Conservation (phyloP, 2,797 vertebrate species). For the Glyptemys insculpta region DNA sequence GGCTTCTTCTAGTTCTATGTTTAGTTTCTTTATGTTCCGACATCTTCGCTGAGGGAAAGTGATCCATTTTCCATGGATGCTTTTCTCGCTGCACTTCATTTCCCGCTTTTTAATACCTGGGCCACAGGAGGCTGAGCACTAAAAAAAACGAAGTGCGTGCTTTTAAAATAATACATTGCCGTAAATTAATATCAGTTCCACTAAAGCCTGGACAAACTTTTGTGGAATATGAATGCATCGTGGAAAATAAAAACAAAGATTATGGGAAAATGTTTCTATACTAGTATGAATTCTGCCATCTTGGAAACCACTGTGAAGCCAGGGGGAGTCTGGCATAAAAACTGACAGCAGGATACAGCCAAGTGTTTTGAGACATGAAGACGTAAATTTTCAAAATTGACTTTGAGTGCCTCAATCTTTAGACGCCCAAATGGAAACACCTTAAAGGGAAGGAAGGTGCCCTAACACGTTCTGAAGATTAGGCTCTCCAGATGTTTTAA, state of each 20-base stretch:
- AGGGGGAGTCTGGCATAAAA: not conserved
- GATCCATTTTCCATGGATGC: slow-evolving; percentile 84
- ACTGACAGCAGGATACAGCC: not conserved
- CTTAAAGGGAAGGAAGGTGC: not conserved
- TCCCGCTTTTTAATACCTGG: slow-evolving; percentile 88
- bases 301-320: not conserved
- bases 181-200: not conserved
- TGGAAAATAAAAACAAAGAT: not conserved
- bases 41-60: slow-evolving; percentile 91
- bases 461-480: not conserved
- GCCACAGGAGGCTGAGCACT: slow-evolving; percentile 93
- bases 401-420: not conserved
- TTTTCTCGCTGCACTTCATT: slow-evolving; percentile 91
- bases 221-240: not conserved
- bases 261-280: rapidly evolving
- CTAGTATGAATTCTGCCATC: not conserved
- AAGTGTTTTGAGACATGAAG: not conserved
- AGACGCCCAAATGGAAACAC: not conserved
- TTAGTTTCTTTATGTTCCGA: slow-evolving; percentile 89
- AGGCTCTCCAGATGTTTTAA: not conserved
- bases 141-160: not conserved
- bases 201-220: not conserved
- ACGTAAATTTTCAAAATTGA: not conserved
- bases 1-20: slow-evolving; percentile 86
- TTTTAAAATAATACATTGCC: not conserved